Conservation (phyloP, 2,888 invertebrate species). For the Electrophaes corylata region DNA sequence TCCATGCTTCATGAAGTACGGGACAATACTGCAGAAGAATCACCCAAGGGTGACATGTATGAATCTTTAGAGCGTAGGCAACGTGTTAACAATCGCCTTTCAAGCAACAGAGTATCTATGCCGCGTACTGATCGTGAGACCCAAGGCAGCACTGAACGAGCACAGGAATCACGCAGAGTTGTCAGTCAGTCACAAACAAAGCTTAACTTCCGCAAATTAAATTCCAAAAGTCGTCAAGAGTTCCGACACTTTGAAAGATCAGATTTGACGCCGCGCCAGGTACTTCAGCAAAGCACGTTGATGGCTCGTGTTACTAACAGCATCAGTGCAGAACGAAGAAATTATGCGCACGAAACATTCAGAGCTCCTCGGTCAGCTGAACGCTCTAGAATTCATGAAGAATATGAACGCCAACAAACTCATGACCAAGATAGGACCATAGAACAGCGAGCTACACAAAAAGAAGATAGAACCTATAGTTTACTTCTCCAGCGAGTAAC, state of each 20-base stretch:
- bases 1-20: conserved; percentile 9
- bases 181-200: conserved; percentile 3
- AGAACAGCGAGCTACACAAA: neutral
- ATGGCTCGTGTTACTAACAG: conserved; percentile 12
- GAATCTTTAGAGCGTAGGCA: neutral
- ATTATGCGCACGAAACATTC: conserved; percentile 7
- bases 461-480: neutral
- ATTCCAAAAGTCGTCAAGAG: conserved; percentile 11
- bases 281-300: conserved; percentile 12
- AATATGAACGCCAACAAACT: conserved; percentile 11
- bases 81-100: conserved; percentile 4
- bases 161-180: conserved; percentile 15
- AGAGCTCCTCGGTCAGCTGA: conserved; percentile 14
- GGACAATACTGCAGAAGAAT: neutral
- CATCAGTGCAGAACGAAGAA: conserved; percentile 14
- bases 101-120: neutral
- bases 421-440: conserved; percentile 1
- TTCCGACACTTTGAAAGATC: conserved; percentile 10
- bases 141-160: conserved; percentile 13
- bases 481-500: neutral
- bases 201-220: neutral
- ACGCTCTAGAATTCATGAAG: conserved; percentile 16
- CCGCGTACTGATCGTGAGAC: conserved; percentile 2
- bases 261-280: conserved; percentile 15
- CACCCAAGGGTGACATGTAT: neutral